Base-by-base conservation (phyloP, 2,888 invertebrate species). In the Caenorhabditis virilis region DNA sequence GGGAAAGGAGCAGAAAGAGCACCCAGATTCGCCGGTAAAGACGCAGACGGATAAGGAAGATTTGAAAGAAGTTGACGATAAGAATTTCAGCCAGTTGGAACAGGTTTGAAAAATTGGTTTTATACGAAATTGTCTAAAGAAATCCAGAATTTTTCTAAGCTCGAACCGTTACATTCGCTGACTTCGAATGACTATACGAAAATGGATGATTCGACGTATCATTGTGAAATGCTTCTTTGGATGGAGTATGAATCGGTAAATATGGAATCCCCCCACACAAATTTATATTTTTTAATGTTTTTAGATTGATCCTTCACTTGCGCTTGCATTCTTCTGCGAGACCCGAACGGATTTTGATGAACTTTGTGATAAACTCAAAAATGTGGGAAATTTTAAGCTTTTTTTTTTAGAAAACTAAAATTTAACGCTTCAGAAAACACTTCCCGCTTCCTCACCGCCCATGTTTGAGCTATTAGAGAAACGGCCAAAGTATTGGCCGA, bases 301-400 rank as follows among this genome's bases (percentile, higher is more conserved):
- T 26, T 53, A 71, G 67, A 61, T 83, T 20, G 83, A 82, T 50
- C 83, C 83, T 0, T 83, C 82, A 0, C 56, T 83, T 18, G 83
- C 83, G 0, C 49, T 83, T 35, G 72, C 72, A 1, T 77, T 83
- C 50, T 72, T 78, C 69, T 79, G 78, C 39, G 52, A 64, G 23
- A 66, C 69, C 4, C 66, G 63, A 25, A 60, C 71, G 4, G 80
- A 78, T 13, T 82, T 75, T 59, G 73, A 75, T 5, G 25, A 23
- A 1, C 13, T 50, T 4, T 50, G 41, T 36, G 36, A 23, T 11
- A 20, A 18, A 13, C 7, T 47, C 20, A 33, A 35, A 35, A 35
- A 30, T 15, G 38, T 38, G 6, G 30, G 13, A 30, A 9, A 30
- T 9, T n/a, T n/a, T n/a, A 33, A 33, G 33, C 13, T 30, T 46